phyloP scores from a whole-genome alignment of 2,797 vertebrate species.

The Mormyrops attenuatus region DNA sequence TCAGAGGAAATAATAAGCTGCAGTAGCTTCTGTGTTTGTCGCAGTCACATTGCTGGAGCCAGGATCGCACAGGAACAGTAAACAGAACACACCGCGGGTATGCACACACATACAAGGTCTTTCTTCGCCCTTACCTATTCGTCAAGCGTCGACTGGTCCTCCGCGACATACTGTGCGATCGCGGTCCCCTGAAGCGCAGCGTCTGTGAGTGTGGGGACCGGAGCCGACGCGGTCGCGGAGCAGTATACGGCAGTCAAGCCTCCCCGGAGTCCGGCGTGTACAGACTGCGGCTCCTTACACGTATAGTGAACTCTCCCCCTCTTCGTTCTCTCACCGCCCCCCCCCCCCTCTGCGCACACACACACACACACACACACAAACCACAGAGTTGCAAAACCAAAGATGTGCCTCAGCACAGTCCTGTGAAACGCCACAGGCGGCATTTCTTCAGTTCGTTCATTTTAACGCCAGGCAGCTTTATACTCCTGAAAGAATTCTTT shows the following conservation, averaged over 20 bases:
- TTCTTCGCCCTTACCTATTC: neutral
- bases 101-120: neutral
- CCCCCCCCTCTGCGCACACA: too few relatives aligned
- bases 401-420: neutral
- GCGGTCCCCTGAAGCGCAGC: neutral
- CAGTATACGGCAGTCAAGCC: neutral
- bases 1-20: neutral
- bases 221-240: neutral
- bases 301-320: neutral
- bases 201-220: neutral
- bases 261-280: neutral
- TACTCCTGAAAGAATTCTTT: neutral
- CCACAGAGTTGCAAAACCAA: neutral
- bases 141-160: neutral
- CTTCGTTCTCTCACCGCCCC: neutral
- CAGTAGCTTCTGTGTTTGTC: neutral
- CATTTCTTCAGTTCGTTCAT: neutral
- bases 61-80: neutral
- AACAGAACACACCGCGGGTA: neutral
- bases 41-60: neutral
- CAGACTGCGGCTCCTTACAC: neutral
- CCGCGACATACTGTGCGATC: neutral
- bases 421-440: neutral
- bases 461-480: neutral
- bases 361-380: neutral